Evolutionary conservation across 1,140 invertebrate genomes (phyloP), one percentile per base, ranked within the genome.

Genomic region (Teleopsis dalmanni): DNA sequence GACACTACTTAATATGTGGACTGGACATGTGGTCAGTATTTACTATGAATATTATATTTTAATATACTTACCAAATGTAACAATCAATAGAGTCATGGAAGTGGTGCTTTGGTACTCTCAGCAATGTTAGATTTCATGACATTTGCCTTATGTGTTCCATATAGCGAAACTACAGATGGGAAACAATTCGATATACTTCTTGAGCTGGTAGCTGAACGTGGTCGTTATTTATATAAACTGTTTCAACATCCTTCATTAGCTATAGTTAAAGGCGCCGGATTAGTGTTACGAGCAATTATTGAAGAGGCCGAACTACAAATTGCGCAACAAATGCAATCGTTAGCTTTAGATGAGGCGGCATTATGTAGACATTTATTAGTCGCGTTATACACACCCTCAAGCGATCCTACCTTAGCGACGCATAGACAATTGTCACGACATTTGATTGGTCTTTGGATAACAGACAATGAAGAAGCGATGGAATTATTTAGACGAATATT

Each of bases 51-150:
- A 8, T 4, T 25, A 23, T 29, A 8, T 29, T 29, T 7, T 29
- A 29, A 8, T 29, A 29, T 29, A 29, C 27, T 8, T 29, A 13
- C 7, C 7, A 29, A 29, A 8, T 29, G 27, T 29, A 36, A 6
- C 23, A 48, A 48, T 8, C 14, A 42, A 48, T 61, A 91, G 88
- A 80, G 81, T 57, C 82, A 84, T 62, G 85, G 80, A 26, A 88
- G 84, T 46, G 85, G 85, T n/a, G 86, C 87, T 23, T 59, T 90
- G 22, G 83, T 90, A 3, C 80, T 89, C n/a, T 85, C 85, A 18
- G 89, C 93, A 27, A 96, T 99, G 91, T 77, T 99, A 60, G 97
- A 99, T 74, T 95, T 99, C 66, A 75, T 99, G 52, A 99, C 95
- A n/a, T 99, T 96, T 77, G 87, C 94, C 6, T 76, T 99, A 9